Conservation (phyloP, 2,888 invertebrate genomes). For the Colostygia pectinataria region DNA sequence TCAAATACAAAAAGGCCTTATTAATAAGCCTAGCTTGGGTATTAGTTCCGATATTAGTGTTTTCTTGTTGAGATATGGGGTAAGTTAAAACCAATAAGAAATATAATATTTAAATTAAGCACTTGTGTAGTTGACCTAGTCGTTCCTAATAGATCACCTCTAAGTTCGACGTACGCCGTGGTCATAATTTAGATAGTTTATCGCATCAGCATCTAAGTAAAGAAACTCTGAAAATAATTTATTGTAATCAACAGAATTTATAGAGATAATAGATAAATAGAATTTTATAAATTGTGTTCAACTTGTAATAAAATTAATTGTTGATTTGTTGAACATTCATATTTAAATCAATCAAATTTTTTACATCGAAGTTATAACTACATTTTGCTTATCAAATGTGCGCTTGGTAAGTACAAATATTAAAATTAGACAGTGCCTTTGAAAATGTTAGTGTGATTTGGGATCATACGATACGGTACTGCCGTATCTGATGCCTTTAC, state of each 20-base stretch:
- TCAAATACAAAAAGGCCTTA: conserved; percentile 1
- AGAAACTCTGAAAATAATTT: too few relatives aligned
- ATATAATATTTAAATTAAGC: too few relatives aligned
- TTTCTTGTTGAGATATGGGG: too few relatives aligned
- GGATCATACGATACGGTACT: conserved; percentile 2
- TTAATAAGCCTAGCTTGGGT: neutral
- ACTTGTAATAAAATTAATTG: conserved; percentile 10
- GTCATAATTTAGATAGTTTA: too few relatives aligned
- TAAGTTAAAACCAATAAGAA: too few relatives aligned
- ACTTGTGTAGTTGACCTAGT: too few relatives aligned
- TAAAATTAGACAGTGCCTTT: conserved; percentile 26
- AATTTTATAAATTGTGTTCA: conserved; percentile 8
- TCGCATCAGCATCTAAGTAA: too few relatives aligned
- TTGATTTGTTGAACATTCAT: conserved; percentile 16
- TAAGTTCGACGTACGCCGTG: too few relatives aligned
- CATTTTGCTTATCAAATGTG: conserved; percentile 3
- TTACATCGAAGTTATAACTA: conserved; percentile 5
- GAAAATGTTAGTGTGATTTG: conserved; percentile 2
- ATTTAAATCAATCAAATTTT: neutral
- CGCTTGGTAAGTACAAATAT: conserved; percentile 11
- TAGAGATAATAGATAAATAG: neutral
- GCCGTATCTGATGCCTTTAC: conserved; percentile 23
- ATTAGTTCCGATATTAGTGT: too few relatives aligned
- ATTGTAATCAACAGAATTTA: too few relatives aligned
- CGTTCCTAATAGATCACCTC: too few relatives aligned